Evolutionary conservation across 2,888 invertebrate genomes (phyloP).

Genomic region (Lasioglossum morio): DNA sequence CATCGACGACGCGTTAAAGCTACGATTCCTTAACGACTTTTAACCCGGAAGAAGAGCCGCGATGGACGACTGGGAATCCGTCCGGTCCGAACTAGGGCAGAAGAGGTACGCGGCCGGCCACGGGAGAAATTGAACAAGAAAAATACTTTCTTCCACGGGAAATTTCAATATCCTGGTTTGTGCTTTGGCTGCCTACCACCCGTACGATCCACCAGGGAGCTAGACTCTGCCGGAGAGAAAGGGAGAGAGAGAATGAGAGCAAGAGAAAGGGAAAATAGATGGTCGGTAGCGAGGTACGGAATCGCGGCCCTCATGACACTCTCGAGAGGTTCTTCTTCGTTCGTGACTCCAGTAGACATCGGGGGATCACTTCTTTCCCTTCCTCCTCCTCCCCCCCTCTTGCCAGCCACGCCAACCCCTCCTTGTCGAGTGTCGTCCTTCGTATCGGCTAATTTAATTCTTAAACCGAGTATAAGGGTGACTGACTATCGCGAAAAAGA

Average conservation of each 20-base stretch:
- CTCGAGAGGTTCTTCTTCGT: conserved; percentile 72
- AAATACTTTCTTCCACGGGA: conserved; percentile 76
- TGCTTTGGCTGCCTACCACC: conserved; percentile 63
- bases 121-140: conserved; percentile 72
- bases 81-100: conserved; percentile 44
- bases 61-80: conserved; percentile 1
- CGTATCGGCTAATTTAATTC: conserved; percentile 79
- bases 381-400: conserved; percentile 16
- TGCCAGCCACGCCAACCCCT: conserved; percentile 26
- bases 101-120: conserved; percentile 48
- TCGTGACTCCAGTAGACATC: conserved; percentile 81
- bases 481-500: conserved; percentile 54
- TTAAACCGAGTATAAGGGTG: conserved; percentile 75
- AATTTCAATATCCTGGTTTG: conserved; percentile 80
- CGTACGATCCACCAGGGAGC: conserved; percentile 37
- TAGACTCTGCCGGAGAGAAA: not conserved
- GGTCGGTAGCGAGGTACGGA: conserved; percentile 21
- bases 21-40: conserved; percentile 50
- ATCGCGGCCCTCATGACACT: conserved; percentile 66
- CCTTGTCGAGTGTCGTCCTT: conserved; percentile 39
- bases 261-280: not conserved
- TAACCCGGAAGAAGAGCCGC: conserved; percentile 25
- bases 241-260: not conserved
- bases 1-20: conserved; percentile 25
- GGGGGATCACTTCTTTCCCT: conserved; percentile 78